Evolutionary conservation across 2,888 invertebrate genomes (phyloP).

Genomic region (Germaria angustata): DNA sequence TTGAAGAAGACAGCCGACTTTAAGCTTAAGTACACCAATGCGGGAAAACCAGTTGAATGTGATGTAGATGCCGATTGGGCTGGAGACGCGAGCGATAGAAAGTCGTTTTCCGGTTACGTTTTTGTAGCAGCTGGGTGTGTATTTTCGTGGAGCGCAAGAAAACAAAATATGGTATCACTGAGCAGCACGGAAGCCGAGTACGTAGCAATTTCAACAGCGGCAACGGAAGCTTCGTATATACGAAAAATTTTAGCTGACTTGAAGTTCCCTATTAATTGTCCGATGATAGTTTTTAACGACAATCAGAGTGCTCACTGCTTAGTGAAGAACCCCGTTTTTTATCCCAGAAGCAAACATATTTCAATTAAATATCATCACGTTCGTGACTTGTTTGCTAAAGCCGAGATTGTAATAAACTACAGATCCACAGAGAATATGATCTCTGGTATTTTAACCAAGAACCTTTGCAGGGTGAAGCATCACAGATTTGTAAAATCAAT

Average conservation of each 20-base stretch:
- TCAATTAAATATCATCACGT: slow-evolving; percentile 24
- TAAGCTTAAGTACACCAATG: not conserved
- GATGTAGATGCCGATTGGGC: not conserved
- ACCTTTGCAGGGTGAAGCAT: too few species aligned
- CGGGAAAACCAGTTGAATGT: not conserved
- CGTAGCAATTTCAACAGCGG: slow-evolving; percentile 5
- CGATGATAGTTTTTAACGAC: not conserved
- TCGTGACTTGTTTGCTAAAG: not conserved
- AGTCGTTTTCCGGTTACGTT: not conserved
- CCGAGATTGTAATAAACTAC: not conserved
- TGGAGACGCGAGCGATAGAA: not conserved
- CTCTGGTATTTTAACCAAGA: too few species aligned
- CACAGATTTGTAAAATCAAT: too few species aligned
- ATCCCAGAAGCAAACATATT: not conserved
- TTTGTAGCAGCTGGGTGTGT: slow-evolving; percentile 15
- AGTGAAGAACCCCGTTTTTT: not conserved
- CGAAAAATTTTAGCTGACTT: not conserved
- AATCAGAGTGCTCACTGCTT: slow-evolving; percentile 3
- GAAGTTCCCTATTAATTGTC: not conserved
- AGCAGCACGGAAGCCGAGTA: slow-evolving; percentile 39
- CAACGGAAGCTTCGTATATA: slow-evolving; percentile 8
- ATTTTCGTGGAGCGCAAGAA: slow-evolving; percentile 26
- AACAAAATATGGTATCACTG: slow-evolving; percentile 14
- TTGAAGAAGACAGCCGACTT: slow-evolving; percentile 9
- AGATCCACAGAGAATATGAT: not conserved